phyloP scores from a whole-genome alignment of 1,140 invertebrate species.

The Drosophila elegans region DNA sequence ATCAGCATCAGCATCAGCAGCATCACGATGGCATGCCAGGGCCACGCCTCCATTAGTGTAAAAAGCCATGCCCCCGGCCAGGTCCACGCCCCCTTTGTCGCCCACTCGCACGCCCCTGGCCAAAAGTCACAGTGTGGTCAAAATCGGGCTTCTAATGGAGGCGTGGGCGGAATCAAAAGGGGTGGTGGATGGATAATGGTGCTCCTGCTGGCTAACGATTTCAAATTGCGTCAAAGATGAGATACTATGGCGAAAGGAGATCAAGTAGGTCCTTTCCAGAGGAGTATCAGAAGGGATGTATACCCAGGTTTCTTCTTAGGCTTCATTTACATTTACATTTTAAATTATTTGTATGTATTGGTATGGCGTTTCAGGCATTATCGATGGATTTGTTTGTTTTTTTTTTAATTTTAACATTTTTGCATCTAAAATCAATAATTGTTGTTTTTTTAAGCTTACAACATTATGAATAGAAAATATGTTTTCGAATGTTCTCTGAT shows the following conservation, averaged over 20 bases:
- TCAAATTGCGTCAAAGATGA: slow-evolving; percentile 71
- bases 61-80: slow-evolving; percentile 69
- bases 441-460: too few species aligned
- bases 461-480: too few species aligned
- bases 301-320: not conserved
- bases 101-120: slow-evolving; percentile 19
- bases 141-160: slow-evolving; percentile 41
- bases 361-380: too few species aligned
- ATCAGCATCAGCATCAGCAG: slow-evolving; percentile 24
- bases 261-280: not conserved
- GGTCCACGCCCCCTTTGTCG: slow-evolving; percentile 24
- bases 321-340: too few species aligned
- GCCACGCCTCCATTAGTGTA: slow-evolving; percentile 79
- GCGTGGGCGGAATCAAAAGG: slow-evolving; percentile 31
- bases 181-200: slow-evolving; percentile 23
- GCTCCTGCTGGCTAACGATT: slow-evolving; percentile 60
- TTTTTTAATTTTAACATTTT: too few species aligned
- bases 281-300: not conserved
- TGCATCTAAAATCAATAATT: too few species aligned
- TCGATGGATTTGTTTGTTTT: too few species aligned
- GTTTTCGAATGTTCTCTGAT: not conserved
- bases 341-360: too few species aligned
- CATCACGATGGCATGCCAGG: slow-evolving; percentile 31
- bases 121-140: slow-evolving; percentile 30
- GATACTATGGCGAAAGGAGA: slow-evolving; percentile 41